Percentiles rank a stretch among this genome's conserved stretches.
phyloP scores from a whole-genome alignment of 2,888 invertebrate genomes.

The Ariolimax columbianus region DNA sequence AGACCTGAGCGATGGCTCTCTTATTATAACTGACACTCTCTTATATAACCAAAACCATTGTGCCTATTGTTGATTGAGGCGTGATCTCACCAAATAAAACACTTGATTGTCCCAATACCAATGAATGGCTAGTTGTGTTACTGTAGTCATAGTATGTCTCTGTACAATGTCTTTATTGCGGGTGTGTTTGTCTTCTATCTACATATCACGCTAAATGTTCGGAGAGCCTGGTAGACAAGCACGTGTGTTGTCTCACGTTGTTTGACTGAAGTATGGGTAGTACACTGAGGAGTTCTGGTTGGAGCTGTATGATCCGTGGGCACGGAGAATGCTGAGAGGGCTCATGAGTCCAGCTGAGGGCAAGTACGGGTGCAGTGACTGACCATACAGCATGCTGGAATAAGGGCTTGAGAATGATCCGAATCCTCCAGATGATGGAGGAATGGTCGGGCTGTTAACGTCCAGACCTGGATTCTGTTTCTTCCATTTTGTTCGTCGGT shows the following conservation, averaged over 20 bases:
- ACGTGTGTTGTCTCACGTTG: constrained; percentile 52
- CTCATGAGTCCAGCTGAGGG: constrained; percentile 64
- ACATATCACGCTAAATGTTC: constrained; percentile 20
- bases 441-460: constrained; percentile 82
- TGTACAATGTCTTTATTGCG: neutral
- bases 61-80: too few relatives aligned
- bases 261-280: constrained; percentile 60
- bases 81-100: too few relatives aligned
- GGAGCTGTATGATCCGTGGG: constrained; percentile 64
- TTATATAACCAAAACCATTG: too few relatives aligned
- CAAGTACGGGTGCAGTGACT: constrained; percentile 71
- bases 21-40: too few relatives aligned
- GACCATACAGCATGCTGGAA: constrained; percentile 70
- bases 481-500: constrained; percentile 98
- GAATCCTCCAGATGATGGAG: constrained; percentile 66
- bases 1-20: too few relatives aligned
- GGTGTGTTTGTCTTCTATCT: neutral
- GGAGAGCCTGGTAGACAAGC: neutral
- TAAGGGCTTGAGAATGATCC: constrained; percentile 69
- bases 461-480: constrained; percentile 99
- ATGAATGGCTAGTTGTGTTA: neutral
- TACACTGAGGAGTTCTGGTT: constrained; percentile 65
- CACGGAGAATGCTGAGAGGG: constrained; percentile 69
- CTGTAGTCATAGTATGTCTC: neutral
- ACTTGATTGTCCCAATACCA: too few relatives aligned